These are phyloP conservation scores for Drosophila monieri DNA, from an alignment of 2,888 invertebrate genomes.

Conservation along the genomic window DNA sequence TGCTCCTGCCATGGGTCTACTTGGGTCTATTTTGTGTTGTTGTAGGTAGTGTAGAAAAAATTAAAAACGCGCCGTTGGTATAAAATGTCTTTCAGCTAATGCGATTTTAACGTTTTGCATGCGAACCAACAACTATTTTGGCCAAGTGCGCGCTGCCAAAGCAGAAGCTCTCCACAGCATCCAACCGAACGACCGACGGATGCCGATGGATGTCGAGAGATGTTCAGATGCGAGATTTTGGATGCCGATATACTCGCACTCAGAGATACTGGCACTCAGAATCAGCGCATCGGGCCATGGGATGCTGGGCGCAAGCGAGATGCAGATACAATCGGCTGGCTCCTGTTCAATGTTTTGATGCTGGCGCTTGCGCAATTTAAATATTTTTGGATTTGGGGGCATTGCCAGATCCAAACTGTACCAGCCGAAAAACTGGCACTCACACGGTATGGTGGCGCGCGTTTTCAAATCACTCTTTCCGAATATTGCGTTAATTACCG, in stretches of 20 bases:
- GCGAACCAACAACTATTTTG: slow-evolving; percentile 83
- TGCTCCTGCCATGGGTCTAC: slow-evolving; percentile 2
- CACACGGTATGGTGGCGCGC: slow-evolving; percentile 31
- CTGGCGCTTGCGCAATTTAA: slow-evolving; percentile 56
- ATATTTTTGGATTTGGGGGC: background rate
- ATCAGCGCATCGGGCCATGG: slow-evolving; percentile 9
- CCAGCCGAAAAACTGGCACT: slow-evolving; percentile 36
- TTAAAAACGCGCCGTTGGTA: slow-evolving; percentile 82
- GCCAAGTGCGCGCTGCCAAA: slow-evolving; percentile 71
- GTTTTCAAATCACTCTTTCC: slow-evolving; percentile 24
- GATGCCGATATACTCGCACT: slow-evolving; percentile 37
- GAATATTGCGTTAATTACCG: slow-evolving; percentile 21
- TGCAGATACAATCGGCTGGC: slow-evolving; percentile 32
- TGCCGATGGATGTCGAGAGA: slow-evolving; percentile 32
- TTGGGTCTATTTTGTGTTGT: slow-evolving; percentile 29
- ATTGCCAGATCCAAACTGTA: slow-evolving; percentile 22
- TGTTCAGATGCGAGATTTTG: slow-evolving; percentile 26
- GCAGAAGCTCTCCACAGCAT: slow-evolving; percentile 69
- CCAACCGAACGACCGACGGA: slow-evolving; percentile 42
- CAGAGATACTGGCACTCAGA: slow-evolving; percentile 19
- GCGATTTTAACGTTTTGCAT: slow-evolving; percentile 83
- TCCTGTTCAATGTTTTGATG: slow-evolving; percentile 67
- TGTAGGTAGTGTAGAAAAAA: slow-evolving; percentile 70
- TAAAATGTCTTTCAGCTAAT: slow-evolving; percentile 80
- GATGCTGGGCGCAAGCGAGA: slow-evolving; percentile 17